These are phyloP conservation scores for Hydrolagus affinis DNA, from an alignment of 2,113 vertebrate species.

Conservation along the genomic window DNA sequence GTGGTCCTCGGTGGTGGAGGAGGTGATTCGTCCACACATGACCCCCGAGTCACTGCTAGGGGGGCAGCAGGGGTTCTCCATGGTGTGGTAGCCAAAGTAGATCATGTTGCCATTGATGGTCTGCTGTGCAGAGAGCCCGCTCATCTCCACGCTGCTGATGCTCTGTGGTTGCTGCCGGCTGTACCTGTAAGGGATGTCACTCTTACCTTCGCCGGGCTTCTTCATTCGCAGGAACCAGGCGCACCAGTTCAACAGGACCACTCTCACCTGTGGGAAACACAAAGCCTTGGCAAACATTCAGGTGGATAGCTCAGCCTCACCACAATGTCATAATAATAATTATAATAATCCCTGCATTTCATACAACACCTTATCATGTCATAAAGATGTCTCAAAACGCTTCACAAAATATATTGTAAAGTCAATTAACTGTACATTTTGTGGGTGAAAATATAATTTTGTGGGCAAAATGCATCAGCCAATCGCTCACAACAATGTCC, in stretches of 20 bases:
- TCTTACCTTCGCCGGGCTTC: slow-evolving; percentile 67
- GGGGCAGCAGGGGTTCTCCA: slow-evolving; percentile 60
- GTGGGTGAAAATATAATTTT: no score
- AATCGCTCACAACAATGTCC: no score
- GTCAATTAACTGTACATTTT: no score
- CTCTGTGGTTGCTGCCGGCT: slow-evolving; percentile 56
- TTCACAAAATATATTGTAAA: no score
- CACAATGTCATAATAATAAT: no score
- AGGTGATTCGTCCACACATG: slow-evolving; percentile 45
- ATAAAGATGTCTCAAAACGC: no score
- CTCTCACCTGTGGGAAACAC: slow-evolving; percentile 50
- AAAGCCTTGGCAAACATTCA: background rate
- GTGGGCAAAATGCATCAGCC: no score
- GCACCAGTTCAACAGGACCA: slow-evolving; percentile 76
- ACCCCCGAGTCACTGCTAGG: slow-evolving; percentile 55
- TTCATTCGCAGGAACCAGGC: slow-evolving; percentile 85
- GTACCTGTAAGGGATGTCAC: slow-evolving; percentile 57
- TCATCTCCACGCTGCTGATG: slow-evolving; percentile 65
- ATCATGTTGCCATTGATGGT: slow-evolving; percentile 62
- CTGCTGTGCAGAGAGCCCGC: slow-evolving; percentile 53
- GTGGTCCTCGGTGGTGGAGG: slow-evolving; percentile 46
- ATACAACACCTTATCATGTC: no score
- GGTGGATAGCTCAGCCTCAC: no score
- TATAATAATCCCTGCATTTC: no score
- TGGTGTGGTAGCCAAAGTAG: slow-evolving; percentile 59